Evolutionary conservation across 2,888 invertebrate species (phyloP), one percentile per base, ranked within the genome.

Genomic region (Prenolepis imparis): DNA sequence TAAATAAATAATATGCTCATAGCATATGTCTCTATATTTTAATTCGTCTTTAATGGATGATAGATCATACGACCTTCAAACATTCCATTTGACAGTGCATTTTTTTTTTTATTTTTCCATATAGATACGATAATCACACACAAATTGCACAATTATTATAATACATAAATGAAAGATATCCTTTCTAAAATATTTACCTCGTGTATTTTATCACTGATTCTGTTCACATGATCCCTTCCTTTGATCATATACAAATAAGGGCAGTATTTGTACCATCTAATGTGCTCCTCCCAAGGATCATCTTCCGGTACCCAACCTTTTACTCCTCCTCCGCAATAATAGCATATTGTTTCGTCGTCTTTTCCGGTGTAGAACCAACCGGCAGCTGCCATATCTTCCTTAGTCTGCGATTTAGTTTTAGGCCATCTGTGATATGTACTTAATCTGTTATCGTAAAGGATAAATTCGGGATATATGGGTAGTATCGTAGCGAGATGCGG

Each of bases 261-360:
- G 93, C 99, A 99, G 83, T 97, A 96, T 18, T 97, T 96, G 93
- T 98, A 98, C 98, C 98, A 99, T 52, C 97, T 96, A 0, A 98
- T 98, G 95, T 99, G 99, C 94, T 99, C 98, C 88, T 97, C 97
- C 98, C 98, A 99, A 0, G 99, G 98, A 89, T 98, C 97, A 94
- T 99, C 99, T 83, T 96, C 96, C 66, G 97, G 96, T 93, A 98
- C 98, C 99, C 99, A 99, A 93, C 98, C 98, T 92, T 98, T 97
- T 5, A 99, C 95, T 0, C 99, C 98, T 66, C 98, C 98, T 90
- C 98, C 98, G 94, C 99, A 99, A 93, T 97, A 97, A 95, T 98
- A 99, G 93, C 99, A 99, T 84, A 98, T 96, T 0, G 98, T 98
- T 92, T 98, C 97, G 95, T 99, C 99, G 59, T 97, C 97, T 86